Evolutionary conservation across 92 coral and sea anemone genomes (phyloP), one percentile per base, ranked within the genome.

Genomic region (Nematostella vectensis): DNA sequence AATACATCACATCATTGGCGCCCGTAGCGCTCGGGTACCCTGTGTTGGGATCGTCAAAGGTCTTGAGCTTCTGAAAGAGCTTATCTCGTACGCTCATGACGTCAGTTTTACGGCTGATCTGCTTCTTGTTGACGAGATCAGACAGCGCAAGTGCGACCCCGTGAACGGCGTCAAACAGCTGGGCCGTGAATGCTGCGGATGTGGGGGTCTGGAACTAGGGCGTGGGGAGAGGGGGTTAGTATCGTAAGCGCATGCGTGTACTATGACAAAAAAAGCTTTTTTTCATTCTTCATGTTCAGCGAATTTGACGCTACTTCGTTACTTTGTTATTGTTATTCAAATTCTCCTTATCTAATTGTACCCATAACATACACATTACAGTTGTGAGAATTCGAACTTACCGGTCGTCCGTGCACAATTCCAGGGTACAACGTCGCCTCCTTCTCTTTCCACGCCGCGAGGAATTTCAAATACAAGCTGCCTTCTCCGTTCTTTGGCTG

Each of bases 401-500:
- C 91, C 75, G 80, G 81, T 66, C 72, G 67, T 45, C 83, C 82
- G 62, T 80, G 95, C 2, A 81, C 87, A 56, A 75, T 85, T 4
- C 88, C 95, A 47, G 87, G 95, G 47, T 62, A 85, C 0, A 78
- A 58, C 1, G 96, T 80, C 0, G 95, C 80, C n/a, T 83, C 95
- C 20, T 84, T 80, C 58, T 88, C 85, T 30, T 82, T 40, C 88
- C 94, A 86, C 26, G 85, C 87, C 16, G 94, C 82, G 50, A 86
- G 70, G 26, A 93, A 93, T 48, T 73, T 73, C 69, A 74, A 75
- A 58, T 81, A 93, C 70, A 86, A 58, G 44, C 93, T 74, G 9
- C 99, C 99, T 47, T 87, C 99, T 30, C 99, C 99, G 40, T 86
- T 85, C 72, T 80, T 85, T 12, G 99, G 95, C 64, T 86, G 99